phyloP scores from a whole-genome alignment of 1,140 invertebrate species.

The Sycobia sp. region DNA sequence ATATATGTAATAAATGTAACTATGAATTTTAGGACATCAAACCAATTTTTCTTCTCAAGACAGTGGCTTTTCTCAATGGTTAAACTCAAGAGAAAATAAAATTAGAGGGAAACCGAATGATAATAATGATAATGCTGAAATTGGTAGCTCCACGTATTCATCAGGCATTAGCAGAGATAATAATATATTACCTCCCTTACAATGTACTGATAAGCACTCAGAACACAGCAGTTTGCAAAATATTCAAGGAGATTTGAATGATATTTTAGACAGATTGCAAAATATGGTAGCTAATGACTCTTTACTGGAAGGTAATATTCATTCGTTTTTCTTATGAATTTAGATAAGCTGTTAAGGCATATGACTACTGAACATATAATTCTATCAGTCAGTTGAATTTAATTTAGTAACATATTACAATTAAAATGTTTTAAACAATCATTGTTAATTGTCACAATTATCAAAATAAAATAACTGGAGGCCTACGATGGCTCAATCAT shows the following conservation, averaged over 20 bases:
- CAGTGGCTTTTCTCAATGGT: slow-evolving; percentile 58
- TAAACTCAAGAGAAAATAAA: slow-evolving; percentile 47
- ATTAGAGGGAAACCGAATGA: slow-evolving; percentile 43
- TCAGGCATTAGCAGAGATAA: slow-evolving; percentile 53
- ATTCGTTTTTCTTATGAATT: background rate
- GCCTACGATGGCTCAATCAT: too few species aligned
- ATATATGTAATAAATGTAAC: too few species aligned
- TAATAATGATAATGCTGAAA: slow-evolving; percentile 33
- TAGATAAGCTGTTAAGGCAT: background rate
- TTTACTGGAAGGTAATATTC: slow-evolving; percentile 52
- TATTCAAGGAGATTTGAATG: slow-evolving; percentile 62
- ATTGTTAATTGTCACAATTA: too few species aligned
- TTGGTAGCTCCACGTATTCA: slow-evolving; percentile 38
- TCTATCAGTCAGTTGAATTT: background rate
- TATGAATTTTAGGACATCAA: slow-evolving; percentile 43
- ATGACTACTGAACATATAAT: background rate
- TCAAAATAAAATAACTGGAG: too few species aligned
- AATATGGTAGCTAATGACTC: slow-evolving; percentile 62
- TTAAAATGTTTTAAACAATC: background rate
- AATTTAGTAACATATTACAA: background rate
- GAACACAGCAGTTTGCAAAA: slow-evolving; percentile 59
- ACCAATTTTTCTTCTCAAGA: slow-evolving; percentile 44
- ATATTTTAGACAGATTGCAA: slow-evolving; percentile 62
- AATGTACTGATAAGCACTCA: slow-evolving; percentile 50
- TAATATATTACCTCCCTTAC: slow-evolving; percentile 55